Base-by-base conservation (phyloP, 2,113 vertebrate genomes). In the Microtus montanus region DNA sequence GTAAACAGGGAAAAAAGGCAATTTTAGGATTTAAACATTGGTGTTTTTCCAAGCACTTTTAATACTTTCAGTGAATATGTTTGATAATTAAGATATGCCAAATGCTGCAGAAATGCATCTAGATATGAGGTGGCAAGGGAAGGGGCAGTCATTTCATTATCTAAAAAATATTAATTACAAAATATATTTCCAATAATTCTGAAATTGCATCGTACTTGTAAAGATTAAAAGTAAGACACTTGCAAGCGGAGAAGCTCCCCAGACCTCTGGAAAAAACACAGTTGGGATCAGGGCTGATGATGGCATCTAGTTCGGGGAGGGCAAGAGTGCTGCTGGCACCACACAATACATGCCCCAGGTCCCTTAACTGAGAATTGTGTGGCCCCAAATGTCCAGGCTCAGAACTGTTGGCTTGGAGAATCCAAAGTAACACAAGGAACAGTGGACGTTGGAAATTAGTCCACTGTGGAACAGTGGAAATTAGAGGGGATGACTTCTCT, bases 171-270 rank as follows among this genome's bases (percentile, higher is more conserved):
- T 61, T 13, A 71, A 68, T 80, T 71, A 66, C 80, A 91, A 70
- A 24, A 19, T 54, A 33, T 5, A 28, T 54, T 91, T 95, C 87
- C 20, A 91, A 64, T 87, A 64, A n/a, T 71, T 90, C 77, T 33
- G 6, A 93, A 92, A 49, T 68, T 89, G 41, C 8, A 6, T 24
- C 1, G 26, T 5, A 19, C 52, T 54, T 89, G 7, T 63, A 68
- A 68, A 64, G 70, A 90, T 54, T 64, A 58, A 22, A 70, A 87
- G 28, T 3, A 64, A 87, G 71, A 80, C 66, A 11, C 4, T 7
- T 79, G 33, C 35, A 1, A 94, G 17, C 35, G 44, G 2, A 35
- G 33, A 89, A 22, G 86, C 63, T 86, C 7, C 7, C 35, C 49
- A 1, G n/a, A 2, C 2, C 7, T 5, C 70, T 19, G 54, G 19